Evolutionary conservation across 2,113 vertebrate species (phyloP).

Genomic region (Ailuropoda melanoleuca): DNA sequence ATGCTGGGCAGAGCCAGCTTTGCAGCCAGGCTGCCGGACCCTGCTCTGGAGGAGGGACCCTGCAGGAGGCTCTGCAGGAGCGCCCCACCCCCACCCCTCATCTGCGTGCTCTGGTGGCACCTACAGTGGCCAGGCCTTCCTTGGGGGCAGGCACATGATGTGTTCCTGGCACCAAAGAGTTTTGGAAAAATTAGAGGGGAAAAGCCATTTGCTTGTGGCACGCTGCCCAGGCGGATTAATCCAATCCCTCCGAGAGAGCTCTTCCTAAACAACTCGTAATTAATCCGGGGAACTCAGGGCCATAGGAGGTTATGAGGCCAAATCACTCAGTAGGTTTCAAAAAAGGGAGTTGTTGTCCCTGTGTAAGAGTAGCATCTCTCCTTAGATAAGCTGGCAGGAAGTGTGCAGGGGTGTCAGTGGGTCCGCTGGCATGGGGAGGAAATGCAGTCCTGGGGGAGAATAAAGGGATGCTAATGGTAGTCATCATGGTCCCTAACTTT

Average conservation of each 20-base stretch:
- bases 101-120: background rate
- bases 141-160: background rate
- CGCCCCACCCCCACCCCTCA: no score
- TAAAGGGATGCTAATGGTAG: background rate
- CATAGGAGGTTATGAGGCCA: background rate
- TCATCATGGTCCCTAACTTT: background rate
- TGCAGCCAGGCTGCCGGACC: background rate
- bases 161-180: background rate
- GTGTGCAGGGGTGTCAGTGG: background rate
- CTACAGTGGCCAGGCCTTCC: background rate
- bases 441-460: background rate
- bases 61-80: background rate
- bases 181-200: conserved; percentile 50
- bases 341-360: background rate
- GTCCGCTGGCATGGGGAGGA: background rate
- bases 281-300: conserved; percentile 26
- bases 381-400: background rate
- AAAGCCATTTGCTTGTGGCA: conserved; percentile 63
- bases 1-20: background rate
- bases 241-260: background rate
- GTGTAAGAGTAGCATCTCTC: background rate
- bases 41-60: background rate
- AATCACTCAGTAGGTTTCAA: background rate
- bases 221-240: conserved; percentile 44
- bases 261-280: conserved; percentile 58